Evolutionary conservation across 2,797 vertebrate genomes (phyloP), one percentile per base, ranked within the genome.

Genomic region (Hirundo rustica): DNA sequence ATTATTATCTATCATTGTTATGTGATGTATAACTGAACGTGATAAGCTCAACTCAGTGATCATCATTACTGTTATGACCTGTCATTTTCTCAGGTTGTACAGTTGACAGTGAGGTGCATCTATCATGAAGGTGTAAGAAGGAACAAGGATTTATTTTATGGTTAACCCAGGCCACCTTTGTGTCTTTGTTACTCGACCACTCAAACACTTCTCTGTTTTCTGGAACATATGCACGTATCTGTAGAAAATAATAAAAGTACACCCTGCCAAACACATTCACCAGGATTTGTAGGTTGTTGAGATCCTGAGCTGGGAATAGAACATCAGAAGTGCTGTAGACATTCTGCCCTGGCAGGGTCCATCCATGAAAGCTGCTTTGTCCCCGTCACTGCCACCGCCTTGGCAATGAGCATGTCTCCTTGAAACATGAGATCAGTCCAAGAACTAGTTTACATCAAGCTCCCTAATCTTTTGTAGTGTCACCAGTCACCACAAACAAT

Each of bases 401-500:
- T 15, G 7, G 18, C 47, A 25, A 21, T 23, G 40, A 88, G n/a
- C 75, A 64, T 1, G 0, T 86, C 70, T 71, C 34, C 53, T 55
- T 73, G 65, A 66, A 93, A 68, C 0, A 0, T 55, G 66, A 45
- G 58, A 74, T 83, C 65, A 57, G 29, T 22, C 51, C 53, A 34
- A 90, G 74, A 92, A 51, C 9, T 42, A 79, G 67, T 67, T 86
- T 85, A 93, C 15, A 93, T 32, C 73, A 77, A 75, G 32, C 64
- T 84, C 76, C 79, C 70, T 68, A 70, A 84, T 91, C 40, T 83
- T 91, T 91, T 88, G 82, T 92, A 70, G 29, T 96, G 85, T 88
- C 72, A 78, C 79, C 66, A 96, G 93, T 86, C 76, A 85, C 85
- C 66, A 84, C 61, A 89, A 91, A 96, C 95, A 96, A 96, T 96